Conservation (phyloP, 2,888 invertebrate species). For the Silvanus unidentatus region DNA sequence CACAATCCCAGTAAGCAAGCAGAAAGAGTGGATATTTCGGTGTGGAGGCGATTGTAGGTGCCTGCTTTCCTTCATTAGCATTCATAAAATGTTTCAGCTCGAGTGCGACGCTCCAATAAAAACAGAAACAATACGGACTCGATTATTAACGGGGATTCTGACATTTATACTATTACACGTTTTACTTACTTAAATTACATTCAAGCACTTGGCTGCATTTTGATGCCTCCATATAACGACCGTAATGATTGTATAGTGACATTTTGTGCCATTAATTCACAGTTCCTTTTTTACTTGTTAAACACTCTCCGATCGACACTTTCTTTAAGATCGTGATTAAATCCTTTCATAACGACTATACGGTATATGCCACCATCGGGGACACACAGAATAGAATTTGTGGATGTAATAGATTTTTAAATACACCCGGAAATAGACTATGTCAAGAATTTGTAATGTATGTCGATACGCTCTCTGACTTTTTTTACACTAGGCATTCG, state of each 20-base stretch:
- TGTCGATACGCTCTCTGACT: no score
- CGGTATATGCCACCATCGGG: no score
- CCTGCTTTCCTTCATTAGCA: constrained; percentile 22
- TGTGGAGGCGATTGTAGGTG: constrained; percentile 4
- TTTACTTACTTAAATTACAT: constrained; percentile 21
- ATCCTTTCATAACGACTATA: no score
- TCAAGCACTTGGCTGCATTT: constrained; percentile 18
- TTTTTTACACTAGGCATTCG: constrained; percentile 10
- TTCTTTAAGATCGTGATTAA: no score
- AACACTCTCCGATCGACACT: no score
- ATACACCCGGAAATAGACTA: no score
- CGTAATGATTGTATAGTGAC: neutral
- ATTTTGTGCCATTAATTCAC: no score
- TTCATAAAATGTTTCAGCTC: constrained; percentile 26
- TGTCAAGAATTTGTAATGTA: no score
- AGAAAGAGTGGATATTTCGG: no score
- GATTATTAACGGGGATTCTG: constrained; percentile 26
- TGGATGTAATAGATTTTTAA: no score
- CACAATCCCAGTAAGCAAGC: constrained; percentile 4
- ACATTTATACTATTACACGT: constrained; percentile 25
- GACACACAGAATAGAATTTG: no score
- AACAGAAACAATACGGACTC: constrained; percentile 25
- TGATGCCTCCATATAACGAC: constrained; percentile 10
- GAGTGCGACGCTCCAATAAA: constrained; percentile 23
- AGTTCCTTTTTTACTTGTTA: no score